Base-by-base conservation (phyloP, 2,113 vertebrate species). In the Thymallus thymallus region DNA sequence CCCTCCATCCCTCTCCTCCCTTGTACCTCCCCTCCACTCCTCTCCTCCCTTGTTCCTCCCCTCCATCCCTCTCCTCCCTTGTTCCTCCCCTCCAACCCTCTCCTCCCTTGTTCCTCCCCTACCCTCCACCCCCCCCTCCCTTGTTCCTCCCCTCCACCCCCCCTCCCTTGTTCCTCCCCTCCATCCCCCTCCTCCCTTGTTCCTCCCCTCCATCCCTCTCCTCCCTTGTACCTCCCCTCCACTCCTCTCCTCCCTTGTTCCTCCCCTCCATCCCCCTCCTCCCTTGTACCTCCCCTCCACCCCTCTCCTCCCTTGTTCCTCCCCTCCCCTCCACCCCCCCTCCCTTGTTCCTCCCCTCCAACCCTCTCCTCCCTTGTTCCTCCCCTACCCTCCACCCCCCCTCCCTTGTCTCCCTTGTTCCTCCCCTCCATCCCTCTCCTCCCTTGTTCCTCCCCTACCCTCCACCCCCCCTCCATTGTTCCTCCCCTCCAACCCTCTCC, bases 331-430 rank as follows among this genome's bases (percentile, higher is more conserved):
- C 61, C 48, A 18, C 9, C 1, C 22, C 1, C 3, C 14, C 46
- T 2, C 2, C 2, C 24, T 9, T n/a, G n/a, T 73, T 7, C 7
- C n/a, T 3, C 55, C 14, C 61, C 32, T 23, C 45, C 26, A n/a
- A 6, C 56, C 60, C 13, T 26, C 64, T 68, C 71, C 58, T 24
- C 69, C 30, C 46, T 18, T 29, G 9, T 20, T n/a, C 18, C 78
- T 45, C 74, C n/a, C n/a, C n/a, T n/a, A n/a, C 75, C 13, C 64
- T 65, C 29, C 51, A 13, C 0, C 70, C 72, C n/a, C n/a, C n/a
- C 68, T 65, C 45, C 45, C n/a, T n/a, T n/a, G n/a, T n/a, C 56
- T 73, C 75, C 69, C 61, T 14, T 23, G 73, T 76, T 79, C 45
- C 30, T 29, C 55, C 60, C 48, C 64, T 18, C 68, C 41, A 73